A percentile compares a stretch with the other conserved stretches of the same genome.
These are phyloP conservation scores for Spea bombifrons DNA, from an alignment of 2,113 vertebrate species.

Conservation along the genomic window DNA sequence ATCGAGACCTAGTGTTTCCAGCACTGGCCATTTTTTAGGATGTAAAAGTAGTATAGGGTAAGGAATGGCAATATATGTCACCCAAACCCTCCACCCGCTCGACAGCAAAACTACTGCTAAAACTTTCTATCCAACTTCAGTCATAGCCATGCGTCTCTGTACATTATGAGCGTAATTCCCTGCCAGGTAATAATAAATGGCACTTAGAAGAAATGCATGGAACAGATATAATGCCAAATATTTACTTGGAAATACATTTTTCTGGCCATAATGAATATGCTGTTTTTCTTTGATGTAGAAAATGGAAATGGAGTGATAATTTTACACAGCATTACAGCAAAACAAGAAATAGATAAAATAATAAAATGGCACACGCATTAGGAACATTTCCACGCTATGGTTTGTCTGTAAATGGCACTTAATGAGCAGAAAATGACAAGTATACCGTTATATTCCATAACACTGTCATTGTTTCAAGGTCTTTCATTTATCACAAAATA, in stretches of 20 bases:
- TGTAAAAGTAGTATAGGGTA: too few species aligned
- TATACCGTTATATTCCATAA: not conserved
- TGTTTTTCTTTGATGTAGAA: not conserved
- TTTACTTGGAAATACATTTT: not conserved
- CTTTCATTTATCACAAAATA: too few species aligned
- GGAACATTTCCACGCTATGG: not conserved
- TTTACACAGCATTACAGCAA: not conserved
- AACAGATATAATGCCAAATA: not conserved
- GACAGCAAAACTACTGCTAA: too few species aligned
- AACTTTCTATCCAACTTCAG: too few species aligned
- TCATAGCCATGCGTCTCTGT: too few species aligned
- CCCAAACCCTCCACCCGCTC: too few species aligned
- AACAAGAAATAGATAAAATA: not conserved
- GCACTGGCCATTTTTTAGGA: too few species aligned
- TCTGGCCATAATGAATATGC: not conserved
- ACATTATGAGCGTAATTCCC: too few species aligned
- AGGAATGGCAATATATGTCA: too few species aligned
- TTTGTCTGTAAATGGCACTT: not conserved
- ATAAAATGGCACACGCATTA: not conserved
- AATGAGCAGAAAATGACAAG: not conserved
- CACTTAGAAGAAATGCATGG: not conserved
- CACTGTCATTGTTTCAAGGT: not conserved
- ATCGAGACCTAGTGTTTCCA: too few species aligned
- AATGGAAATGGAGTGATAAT: not conserved
- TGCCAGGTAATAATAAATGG: not conserved